Conservation (phyloP, 2,888 invertebrate genomes). For the Agapostemon virescens region DNA sequence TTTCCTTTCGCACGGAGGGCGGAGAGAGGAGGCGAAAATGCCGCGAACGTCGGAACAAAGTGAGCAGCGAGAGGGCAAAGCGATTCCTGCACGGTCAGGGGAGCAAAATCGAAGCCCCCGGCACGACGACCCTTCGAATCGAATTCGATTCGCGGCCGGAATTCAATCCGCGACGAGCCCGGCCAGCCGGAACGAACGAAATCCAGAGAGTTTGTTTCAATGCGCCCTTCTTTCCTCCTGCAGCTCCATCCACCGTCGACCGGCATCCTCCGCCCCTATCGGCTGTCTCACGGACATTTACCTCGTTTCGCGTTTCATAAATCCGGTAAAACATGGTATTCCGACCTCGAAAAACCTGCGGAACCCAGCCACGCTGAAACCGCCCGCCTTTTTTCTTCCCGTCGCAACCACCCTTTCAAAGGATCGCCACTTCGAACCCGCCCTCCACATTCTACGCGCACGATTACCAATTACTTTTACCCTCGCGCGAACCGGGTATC, state of each 20-base stretch:
- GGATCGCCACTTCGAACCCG: background rate
- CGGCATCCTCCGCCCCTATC: background rate
- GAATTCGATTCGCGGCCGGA: constrained; percentile 68
- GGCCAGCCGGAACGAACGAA: constrained; percentile 66
- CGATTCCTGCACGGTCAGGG: constrained; percentile 29
- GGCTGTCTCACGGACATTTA: constrained; percentile 22
- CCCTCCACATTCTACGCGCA: background rate
- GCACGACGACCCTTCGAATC: constrained; percentile 63
- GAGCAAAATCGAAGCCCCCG: constrained; percentile 30
- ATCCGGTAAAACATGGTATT: constrained; percentile 30
- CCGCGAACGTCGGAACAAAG: constrained; percentile 40
- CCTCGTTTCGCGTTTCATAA: constrained; percentile 44
- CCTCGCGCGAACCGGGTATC: background rate
- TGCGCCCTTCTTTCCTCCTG: constrained; percentile 3
- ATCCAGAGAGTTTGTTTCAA: constrained; percentile 68
- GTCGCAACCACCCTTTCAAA: background rate
- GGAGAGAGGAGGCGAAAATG: constrained; percentile 4
- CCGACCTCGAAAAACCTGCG: constrained; percentile 14
- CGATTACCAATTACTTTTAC: constrained; percentile 21
- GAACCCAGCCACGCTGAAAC: background rate
- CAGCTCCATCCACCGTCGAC: no score
- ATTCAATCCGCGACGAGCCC: constrained; percentile 68
- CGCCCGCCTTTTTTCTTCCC: background rate
- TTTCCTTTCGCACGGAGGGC: constrained; percentile 16
- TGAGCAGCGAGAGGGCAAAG: constrained; percentile 24